These are phyloP conservation scores for Sphecodes monilicornis DNA, from an alignment of 2,888 invertebrate species.

Conservation along the genomic window DNA sequence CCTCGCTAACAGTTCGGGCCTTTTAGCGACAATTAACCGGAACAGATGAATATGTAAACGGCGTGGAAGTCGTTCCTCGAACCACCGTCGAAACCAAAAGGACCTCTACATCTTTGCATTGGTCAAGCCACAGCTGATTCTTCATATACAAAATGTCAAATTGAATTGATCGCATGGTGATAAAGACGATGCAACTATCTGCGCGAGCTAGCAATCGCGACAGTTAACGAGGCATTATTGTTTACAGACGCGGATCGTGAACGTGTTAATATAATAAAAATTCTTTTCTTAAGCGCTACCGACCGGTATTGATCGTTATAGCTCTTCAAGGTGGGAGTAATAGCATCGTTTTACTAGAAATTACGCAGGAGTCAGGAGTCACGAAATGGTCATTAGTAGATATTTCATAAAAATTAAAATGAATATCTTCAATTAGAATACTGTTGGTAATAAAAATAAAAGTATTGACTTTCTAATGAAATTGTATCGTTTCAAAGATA, in stretches of 20 bases:
- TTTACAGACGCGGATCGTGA: slow-evolving; percentile 5
- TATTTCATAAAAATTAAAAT: not conserved
- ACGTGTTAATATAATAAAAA: slow-evolving; percentile 3
- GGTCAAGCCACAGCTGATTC: not conserved
- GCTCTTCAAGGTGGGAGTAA: not conserved
- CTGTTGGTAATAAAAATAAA: not conserved
- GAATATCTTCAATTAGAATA: not conserved
- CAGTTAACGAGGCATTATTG: not conserved
- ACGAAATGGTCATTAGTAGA: not conserved
- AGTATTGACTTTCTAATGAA: not conserved
- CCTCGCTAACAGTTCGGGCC: not conserved
- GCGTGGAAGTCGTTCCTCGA: slow-evolving; percentile 1
- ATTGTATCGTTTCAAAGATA: not conserved
- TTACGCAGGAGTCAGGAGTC: not conserved
- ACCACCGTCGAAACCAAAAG: not conserved
- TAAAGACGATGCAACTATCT: not conserved
- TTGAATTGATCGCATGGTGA: not conserved
- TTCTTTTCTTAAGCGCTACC: not conserved
- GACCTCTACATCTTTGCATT: not conserved
- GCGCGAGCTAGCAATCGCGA: not conserved
- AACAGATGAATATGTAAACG: not conserved
- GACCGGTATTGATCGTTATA: not conserved
- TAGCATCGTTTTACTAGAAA: not conserved
- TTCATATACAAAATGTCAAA: not conserved
- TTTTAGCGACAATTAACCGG: not conserved